These are phyloP conservation scores for Urechis unicinctus DNA, from an alignment of 2,888 invertebrate genomes.

Conservation along the genomic window DNA sequence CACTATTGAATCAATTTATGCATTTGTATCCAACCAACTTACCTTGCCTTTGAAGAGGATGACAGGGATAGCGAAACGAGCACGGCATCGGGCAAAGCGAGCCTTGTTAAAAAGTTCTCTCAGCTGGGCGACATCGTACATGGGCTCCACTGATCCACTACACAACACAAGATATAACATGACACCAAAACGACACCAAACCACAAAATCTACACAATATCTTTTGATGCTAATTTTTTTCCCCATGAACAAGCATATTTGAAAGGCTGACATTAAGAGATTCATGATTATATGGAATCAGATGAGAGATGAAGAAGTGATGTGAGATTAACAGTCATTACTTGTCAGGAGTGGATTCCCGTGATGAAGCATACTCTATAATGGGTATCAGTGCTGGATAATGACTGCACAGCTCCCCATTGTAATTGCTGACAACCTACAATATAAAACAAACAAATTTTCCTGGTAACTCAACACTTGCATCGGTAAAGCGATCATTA, in stretches of 20 bases:
- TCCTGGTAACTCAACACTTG: background rate
- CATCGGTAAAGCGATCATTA: background rate
- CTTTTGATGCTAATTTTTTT: no score
- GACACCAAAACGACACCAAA: no score
- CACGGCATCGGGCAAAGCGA: constrained; percentile 67
- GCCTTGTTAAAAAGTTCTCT: constrained; percentile 64
- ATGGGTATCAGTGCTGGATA: constrained; percentile 68
- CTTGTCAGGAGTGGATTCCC: background rate
- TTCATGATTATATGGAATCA: background rate
- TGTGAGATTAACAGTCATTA: no score
- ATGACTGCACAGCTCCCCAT: constrained; percentile 64
- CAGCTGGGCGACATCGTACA: constrained; percentile 46
- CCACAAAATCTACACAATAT: no score
- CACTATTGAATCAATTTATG: background rate
- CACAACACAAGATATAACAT: background rate
- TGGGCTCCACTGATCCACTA: constrained; percentile 26
- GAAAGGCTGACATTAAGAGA: background rate
- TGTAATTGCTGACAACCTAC: constrained; percentile 59
- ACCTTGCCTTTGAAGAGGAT: constrained; percentile 69
- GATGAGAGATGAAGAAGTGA: no score
- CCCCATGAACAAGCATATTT: no score
- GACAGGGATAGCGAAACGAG: constrained; percentile 70
- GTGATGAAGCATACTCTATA: constrained; percentile 36
- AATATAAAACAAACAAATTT: constrained; percentile 32
- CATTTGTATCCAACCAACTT: no score